Evolutionary conservation across 2,888 invertebrate species (phyloP), one percentile per base, ranked within the genome.

Genomic region (Oxycera nigricornis): DNA sequence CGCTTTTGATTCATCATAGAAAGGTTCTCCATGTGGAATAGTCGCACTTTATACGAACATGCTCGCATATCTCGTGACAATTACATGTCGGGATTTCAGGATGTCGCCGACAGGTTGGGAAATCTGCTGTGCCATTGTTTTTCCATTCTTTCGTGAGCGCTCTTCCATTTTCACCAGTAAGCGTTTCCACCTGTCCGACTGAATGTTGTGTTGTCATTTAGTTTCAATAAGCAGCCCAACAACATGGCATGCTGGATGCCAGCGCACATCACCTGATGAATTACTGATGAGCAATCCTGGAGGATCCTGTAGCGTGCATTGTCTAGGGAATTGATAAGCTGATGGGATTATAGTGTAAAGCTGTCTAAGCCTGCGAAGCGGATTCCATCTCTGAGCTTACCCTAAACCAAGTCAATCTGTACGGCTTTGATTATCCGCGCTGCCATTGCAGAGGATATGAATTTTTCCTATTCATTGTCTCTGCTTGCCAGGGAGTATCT

Each of bases 191-290:
- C 31, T 62, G 31, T 30, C 26, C 35, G 30, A n/a, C 17, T 14
- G 62, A 35, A 62, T 35, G 62, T 39, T 62, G 35, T 62, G 62
- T 35, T 62, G 39, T 35, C 62, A 35, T 62, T 62, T 62, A 35
- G 62, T 62, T 62, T 62, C 62, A 62, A 62, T 62, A 62, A 62
- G 9, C 62, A 35, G 0, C 24, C 3, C n/a, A 62, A 4, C 11
- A 17, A 39, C 20, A 62, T 6, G 6, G 4, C 17, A n/a, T n/a
- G 28, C n/a, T 4, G 14, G 17, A 20, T 7, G 11, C n/a, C 26
- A 14, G 17, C 39, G 31, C 62, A 62, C 62, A 62, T 62, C 22
- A 62, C 62, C 62, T 62, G 39, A 26, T 62, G 62, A 62, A 62
- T 62, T 35, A 20, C 35, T 62, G 39, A 62, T 62, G 62, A 62